Conservation (phyloP, 1,140 invertebrate species). For the Sweltsa coloradensis region DNA sequence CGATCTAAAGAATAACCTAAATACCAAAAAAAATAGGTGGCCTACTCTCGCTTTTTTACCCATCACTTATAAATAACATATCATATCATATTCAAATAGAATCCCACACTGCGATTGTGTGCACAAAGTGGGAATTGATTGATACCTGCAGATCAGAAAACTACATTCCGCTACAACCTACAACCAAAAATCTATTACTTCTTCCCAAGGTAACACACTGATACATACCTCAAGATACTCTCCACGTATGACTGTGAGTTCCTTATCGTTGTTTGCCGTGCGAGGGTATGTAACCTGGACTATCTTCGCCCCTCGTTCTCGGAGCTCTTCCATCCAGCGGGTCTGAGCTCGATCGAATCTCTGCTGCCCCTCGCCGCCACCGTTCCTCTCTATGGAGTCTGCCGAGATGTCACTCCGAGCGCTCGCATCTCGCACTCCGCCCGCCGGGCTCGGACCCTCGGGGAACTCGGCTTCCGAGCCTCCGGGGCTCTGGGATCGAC, state of each 20-base stretch:
- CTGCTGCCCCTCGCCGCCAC: conserved; percentile 22
- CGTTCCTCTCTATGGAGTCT: conserved; percentile 57
- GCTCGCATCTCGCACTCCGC: conserved; percentile 32
- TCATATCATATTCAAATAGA: too few relatives aligned
- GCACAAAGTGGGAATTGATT: too few relatives aligned
- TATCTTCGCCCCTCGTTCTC: conserved; percentile 60
- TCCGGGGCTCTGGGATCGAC: conserved; percentile 22
- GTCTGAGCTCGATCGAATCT: conserved; percentile 35
- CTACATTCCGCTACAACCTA: too few relatives aligned
- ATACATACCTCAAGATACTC: conserved; percentile 89
- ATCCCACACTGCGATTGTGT: too few relatives aligned
- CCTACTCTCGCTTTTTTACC: too few relatives aligned
- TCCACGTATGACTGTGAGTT: conserved; percentile 87
- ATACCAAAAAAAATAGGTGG: conserved; percentile 4
- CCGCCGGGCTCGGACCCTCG: conserved; percentile 18
- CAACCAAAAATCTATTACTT: too few relatives aligned
- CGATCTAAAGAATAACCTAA: too few relatives aligned
- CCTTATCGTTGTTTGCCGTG: conserved; percentile 96
- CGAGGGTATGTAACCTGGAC: conserved; percentile 90
- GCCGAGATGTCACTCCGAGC: conserved; percentile 60
- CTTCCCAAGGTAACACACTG: too few relatives aligned
- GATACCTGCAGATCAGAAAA: too few relatives aligned
- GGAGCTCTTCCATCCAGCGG: conserved; percentile 61
- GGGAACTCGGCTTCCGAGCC: conserved; percentile 21
- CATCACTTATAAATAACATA: too few relatives aligned